Percentiles rank a stretch among this genome's conserved stretches.
Evolutionary conservation across 2,797 vertebrate species (phyloP).

Genomic region (Ciconia nigra): DNA sequence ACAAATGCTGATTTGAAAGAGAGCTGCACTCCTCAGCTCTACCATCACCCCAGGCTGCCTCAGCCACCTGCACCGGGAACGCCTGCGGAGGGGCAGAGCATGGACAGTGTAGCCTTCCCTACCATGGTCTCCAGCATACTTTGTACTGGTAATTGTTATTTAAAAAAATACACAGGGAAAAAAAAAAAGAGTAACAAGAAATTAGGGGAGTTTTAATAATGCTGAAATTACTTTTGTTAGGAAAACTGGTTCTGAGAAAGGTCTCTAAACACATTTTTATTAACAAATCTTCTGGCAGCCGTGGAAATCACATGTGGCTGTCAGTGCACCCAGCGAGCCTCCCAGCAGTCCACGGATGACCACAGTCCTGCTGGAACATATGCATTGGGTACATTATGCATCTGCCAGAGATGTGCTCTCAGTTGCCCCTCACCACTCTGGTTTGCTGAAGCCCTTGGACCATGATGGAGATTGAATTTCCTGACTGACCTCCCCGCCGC

Average conservation of each 20-base stretch:
- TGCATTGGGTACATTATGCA: fast-evolving
- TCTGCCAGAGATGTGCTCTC: neutral
- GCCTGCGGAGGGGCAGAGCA: neutral
- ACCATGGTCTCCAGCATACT: neutral
- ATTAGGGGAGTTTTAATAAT: neutral
- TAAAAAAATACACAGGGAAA: neutral
- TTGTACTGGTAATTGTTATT: neutral
- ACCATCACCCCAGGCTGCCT: neutral
- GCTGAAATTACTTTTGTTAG: neutral
- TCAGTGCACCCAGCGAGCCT: fast-evolving
- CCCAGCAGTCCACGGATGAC: neutral
- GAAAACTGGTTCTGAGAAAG: neutral
- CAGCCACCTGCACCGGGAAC: neutral
- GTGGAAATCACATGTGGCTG: fast-evolving
- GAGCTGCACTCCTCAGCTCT: neutral
- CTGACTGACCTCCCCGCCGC: neutral
- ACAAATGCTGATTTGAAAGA: neutral
- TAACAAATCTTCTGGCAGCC: neutral
- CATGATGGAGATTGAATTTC: neutral
- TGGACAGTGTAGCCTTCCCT: neutral
- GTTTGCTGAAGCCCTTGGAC: neutral
- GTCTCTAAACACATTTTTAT: neutral
- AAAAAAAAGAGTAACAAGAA: neutral
- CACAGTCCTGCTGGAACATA: neutral
- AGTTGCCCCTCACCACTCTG: neutral